Base-by-base conservation (phyloP, 2,113 vertebrate species). In the Irena cyanogastra region DNA sequence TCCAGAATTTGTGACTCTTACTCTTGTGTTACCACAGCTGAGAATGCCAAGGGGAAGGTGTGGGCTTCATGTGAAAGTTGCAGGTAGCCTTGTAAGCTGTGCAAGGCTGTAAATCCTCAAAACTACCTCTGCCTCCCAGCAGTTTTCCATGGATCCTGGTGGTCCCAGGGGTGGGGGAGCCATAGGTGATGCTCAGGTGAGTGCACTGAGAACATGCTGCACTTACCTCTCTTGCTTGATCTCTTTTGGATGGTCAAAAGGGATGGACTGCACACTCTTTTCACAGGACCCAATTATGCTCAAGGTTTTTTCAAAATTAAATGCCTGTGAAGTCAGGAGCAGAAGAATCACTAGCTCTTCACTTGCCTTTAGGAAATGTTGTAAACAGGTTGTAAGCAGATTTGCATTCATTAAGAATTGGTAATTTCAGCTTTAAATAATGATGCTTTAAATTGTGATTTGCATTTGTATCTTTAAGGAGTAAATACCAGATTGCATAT, bases 161-260 rank as follows among this genome's bases (percentile, higher is more conserved):
- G 60, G 17, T 22, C 41, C n/a, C 14, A 10, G 50, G 22, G 12
- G 1, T 37, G 70, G 3, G 15, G 45, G n/a, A 64, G 9, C 57
- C 1, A 0, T 2, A 9, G 56, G 28, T 20, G 81, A 31, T 87
- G 68, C 54, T 74, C 21, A 13, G 65, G 31, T 14, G 33, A 16
- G 9, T 2, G 1, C 10, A 1, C 2, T 21, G 17, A 7, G 39
- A 16, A 10, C 27, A 0, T 0, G 2, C 14, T 26, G 53, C 14
- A 0, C 16, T 12, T 19, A 0, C 7, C 30, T 66, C 30, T 45
- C 49, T 33, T 79, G 13, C 37, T 23, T 14, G 4, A 3, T n/a
- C 12, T 35, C 56, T 15, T 44, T 5, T 0, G n/a, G 35, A 1
- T 44, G 41, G 31, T 23, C 23, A 42, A 11, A 26, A 21, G 31